Percentiles rank a stretch among this genome's conserved stretches.
Evolutionary conservation across 2,888 invertebrate genomes (phyloP).

Genomic region (Acanthosepion lycidas): DNA sequence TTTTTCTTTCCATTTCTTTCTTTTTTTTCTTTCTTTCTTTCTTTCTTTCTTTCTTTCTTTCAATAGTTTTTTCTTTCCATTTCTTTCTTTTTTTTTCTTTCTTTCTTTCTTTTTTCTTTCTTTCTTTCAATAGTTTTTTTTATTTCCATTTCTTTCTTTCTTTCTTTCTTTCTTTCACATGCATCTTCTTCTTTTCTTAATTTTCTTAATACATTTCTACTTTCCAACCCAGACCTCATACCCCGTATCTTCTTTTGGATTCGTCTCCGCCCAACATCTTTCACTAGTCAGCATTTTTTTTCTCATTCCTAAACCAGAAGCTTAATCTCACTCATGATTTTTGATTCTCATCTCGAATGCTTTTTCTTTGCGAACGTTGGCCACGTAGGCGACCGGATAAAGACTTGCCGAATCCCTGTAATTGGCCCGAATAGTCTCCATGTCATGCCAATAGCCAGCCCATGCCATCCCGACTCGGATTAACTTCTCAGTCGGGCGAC

Average conservation of each 20-base stretch:
- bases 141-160: neutral
- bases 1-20: no score
- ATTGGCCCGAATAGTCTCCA: neutral
- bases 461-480: neutral
- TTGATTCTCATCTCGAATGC: neutral
- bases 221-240: neutral
- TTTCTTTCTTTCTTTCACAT: neutral
- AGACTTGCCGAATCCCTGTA: neutral
- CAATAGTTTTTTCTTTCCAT: no score
- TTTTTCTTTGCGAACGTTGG: neutral
- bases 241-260: rapidly evolving
- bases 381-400: constrained; percentile 33
- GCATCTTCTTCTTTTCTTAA: neutral
- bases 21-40: no score
- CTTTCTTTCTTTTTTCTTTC: neutral
- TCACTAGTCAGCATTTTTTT: neutral
- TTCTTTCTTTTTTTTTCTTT: no score
- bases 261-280: no score
- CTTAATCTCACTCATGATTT: neutral
- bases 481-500: neutral
- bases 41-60: no score
- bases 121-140: neutral
- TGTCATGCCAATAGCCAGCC: neutral
- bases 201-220: neutral
- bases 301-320: neutral